Evolutionary conservation across 2,888 invertebrate species (phyloP).

Genomic region (Amaurobius ferox): DNA sequence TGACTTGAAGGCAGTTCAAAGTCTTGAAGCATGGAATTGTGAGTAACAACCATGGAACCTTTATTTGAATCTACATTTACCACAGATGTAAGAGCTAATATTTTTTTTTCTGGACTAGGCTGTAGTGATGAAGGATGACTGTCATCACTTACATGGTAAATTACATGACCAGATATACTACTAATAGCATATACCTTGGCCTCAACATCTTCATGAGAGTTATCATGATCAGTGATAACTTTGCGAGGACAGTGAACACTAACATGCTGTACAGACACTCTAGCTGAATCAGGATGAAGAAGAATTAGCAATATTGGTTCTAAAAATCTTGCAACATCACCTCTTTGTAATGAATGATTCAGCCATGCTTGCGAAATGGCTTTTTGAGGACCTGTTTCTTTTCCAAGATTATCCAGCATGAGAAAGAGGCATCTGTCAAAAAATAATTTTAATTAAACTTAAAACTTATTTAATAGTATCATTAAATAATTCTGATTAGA

Average conservation of each 20-base stretch:
- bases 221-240: slow-evolving; percentile 73
- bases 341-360: slow-evolving; percentile 83
- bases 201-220: slow-evolving; percentile 76
- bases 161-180: slow-evolving; percentile 87
- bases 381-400: slow-evolving; percentile 81
- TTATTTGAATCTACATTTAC: slow-evolving; percentile 78
- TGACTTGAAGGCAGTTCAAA: slow-evolving; percentile 80
- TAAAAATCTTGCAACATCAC: slow-evolving; percentile 87
- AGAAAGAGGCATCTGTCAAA: slow-evolving; percentile 83
- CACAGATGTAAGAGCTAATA: slow-evolving; percentile 81
- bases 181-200: slow-evolving; percentile 88
- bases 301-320: slow-evolving; percentile 87
- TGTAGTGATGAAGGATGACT: slow-evolving; percentile 70
- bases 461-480: too few species aligned
- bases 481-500: too few species aligned
- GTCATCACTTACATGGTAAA: slow-evolving; percentile 78
- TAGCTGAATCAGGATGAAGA: slow-evolving; percentile 86
- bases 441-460: neutral
- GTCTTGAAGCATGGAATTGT: slow-evolving; percentile 76
- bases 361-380: slow-evolving; percentile 87
- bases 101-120: slow-evolving; percentile 78
- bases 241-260: slow-evolving; percentile 76
- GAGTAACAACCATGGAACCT: slow-evolving; percentile 78
- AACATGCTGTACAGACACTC: slow-evolving; percentile 86
- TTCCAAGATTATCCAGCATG: slow-evolving; percentile 84